phyloP scores from a whole-genome alignment of 2,888 invertebrate genomes.

The Plemyria rubiginata region DNA sequence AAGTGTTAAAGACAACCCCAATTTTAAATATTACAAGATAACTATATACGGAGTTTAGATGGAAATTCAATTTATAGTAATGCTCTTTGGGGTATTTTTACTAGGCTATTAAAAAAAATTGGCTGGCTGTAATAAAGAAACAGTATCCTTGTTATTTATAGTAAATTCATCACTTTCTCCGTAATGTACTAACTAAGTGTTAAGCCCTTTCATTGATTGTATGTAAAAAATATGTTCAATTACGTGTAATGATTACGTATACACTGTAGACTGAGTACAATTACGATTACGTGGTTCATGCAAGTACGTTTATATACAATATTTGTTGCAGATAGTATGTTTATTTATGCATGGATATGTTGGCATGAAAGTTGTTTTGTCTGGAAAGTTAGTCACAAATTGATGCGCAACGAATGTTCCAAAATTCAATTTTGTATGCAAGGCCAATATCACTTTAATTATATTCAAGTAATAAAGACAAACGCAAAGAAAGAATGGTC shows the following conservation, averaged over 20 bases:
- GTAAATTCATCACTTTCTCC: constrained; percentile 70
- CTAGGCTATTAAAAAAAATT: too few relatives aligned
- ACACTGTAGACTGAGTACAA: constrained; percentile 8
- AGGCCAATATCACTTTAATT: too few relatives aligned
- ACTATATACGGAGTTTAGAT: too few relatives aligned
- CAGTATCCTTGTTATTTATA: constrained; percentile 43
- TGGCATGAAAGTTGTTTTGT: not conserved
- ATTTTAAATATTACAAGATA: too few relatives aligned
- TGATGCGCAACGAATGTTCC: not conserved
- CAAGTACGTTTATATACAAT: not conserved
- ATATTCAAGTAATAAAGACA: too few relatives aligned
- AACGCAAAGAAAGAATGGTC: too few relatives aligned
- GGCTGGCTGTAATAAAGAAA: too few relatives aligned
- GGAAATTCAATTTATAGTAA: too few relatives aligned
- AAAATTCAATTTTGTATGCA: not conserved
- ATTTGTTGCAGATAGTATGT: not conserved
- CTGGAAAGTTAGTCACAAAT: not conserved
- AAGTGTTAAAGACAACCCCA: too few relatives aligned
- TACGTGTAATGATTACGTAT: constrained; percentile 19
- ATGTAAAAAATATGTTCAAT: constrained; percentile 12
- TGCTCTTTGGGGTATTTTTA: too few relatives aligned
- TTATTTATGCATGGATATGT: not conserved
- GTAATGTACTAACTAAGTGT: constrained; percentile 30
- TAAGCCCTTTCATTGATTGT: constrained; percentile 11
- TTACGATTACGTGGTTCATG: constrained; percentile 11